These are phyloP conservation scores for Cyprinodon diabolis DNA, from an alignment of 2,797 vertebrate species.

Conservation along the genomic window DNA sequence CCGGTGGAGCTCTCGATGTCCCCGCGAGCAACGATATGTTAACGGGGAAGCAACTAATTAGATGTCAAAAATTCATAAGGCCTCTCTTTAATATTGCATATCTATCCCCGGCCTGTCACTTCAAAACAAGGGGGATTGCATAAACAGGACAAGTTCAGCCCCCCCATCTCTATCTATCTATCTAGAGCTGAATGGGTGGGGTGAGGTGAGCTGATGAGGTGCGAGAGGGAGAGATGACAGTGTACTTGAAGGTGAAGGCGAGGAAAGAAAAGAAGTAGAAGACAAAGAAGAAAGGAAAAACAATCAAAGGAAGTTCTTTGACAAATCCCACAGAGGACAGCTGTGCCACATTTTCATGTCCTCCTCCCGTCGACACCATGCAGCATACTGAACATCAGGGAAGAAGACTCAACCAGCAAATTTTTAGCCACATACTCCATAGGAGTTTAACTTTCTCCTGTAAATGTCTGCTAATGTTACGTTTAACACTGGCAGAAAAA, in stretches of 20 bases:
- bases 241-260: conserved; percentile 58
- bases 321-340: conserved; percentile 87
- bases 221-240: conserved; percentile 54
- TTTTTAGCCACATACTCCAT: conserved; percentile 33
- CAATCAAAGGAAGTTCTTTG: conserved; percentile 92
- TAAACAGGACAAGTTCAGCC: conserved; percentile 91
- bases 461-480: conserved; percentile 1
- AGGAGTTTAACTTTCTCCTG: conserved; percentile 5
- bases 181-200: conserved; percentile 72
- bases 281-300: conserved; percentile 70
- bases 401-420: conserved; percentile 16
- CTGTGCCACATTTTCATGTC: conserved; percentile 37
- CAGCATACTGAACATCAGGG: conserved; percentile 25
- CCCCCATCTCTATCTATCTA: conserved; percentile 71
- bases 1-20: conserved; percentile 84
- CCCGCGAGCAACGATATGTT: conserved; percentile 94
- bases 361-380: conserved; percentile 9
- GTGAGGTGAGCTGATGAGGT: conserved; percentile 54
- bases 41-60: conserved; percentile 98
- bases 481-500: neutral
- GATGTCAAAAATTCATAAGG: conserved; percentile 99
- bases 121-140: conserved; percentile 95
- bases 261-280: conserved; percentile 46
- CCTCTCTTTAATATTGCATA: conserved; percentile 99
- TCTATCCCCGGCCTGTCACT: conserved; percentile 94